Base-by-base conservation (phyloP, 2,888 invertebrate genomes). In the Limulus polyphemus region DNA sequence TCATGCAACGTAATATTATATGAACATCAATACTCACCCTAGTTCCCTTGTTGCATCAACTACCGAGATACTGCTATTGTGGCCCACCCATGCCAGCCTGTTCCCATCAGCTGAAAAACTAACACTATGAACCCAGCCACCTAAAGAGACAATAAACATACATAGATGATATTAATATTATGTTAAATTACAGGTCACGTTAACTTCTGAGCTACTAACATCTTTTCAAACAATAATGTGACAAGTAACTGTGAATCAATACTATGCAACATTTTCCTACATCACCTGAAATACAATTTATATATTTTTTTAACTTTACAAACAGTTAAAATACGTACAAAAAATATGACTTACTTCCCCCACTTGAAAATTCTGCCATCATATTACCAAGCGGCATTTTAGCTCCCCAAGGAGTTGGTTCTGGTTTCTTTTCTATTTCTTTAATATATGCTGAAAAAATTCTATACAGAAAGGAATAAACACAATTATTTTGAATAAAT, bases 371-470 rank as follows among this genome's bases (percentile, higher is more conserved):
- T 77, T 99, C 98, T 0, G 88, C 90, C 81, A 99, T 82, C 66
- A 97, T 75, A 67, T 79, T 77, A 13, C 93, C 94, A 62, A 98
- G 81, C 0, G 88, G 85, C 79, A 90, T 85, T 72, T 82, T 82
- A 61, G 74, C 72, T 11, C 97, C 97, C 97, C 97, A 98, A 48
- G 90, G 85, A 62, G 89, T 90, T 13, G 90, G 85, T 13, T 86
- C 84, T 5, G 93, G 91, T 69, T 90, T 88, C 63, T 88, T 88
- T 76, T 99, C 98, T 70, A 98, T 90, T 74, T 97, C 95, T 78
- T 95, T 95, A 65, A 99, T 91, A 75, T 90, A 97, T 10, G 94
- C 97, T 51, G 95, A 97, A 77, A 92, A 99, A 7, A 99, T 88
- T 57, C 65, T 65, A 47, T 11, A 65, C 56, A 32, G 32, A 32